Evolutionary conservation across 2,797 vertebrate species (phyloP), one percentile per base, ranked within the genome.

Genomic region (Taenioides sp.): DNA sequence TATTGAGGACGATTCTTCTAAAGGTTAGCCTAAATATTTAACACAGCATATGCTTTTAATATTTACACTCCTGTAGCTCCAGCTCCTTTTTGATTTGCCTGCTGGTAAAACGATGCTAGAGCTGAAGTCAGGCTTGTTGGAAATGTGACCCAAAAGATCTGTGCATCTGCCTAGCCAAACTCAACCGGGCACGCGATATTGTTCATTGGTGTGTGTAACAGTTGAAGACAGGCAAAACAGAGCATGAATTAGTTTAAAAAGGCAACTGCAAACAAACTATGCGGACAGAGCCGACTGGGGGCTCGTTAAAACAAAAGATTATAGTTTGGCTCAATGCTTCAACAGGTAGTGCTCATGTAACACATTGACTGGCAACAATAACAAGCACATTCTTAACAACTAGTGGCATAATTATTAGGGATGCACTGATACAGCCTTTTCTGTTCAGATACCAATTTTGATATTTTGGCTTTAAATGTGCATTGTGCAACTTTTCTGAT

Each of bases 1-100:
- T 16, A 99, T 99, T 61, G 98, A 99, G 84, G 97, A 99, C 61
- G 98, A 99, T 80, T 97, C 96, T 20, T 95, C 95, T 70, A 99
- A 99, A 98, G 98, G 98, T 99, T 50, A 50, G 64, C 27, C 16
- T 47, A 65, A 65, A 65, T 65, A 65, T 65, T 65, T 50, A 49
- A 65, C 63, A 65, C 40, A 0, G 7, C 14, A 49, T 54, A 31
- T 67, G 23, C 28, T 54, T 65, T 50, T 52, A 34, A 54, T 67
- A 52, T 54, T 67, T 54, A 67, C 18, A 54, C 28, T 34, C 2
- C 47, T 22, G 25, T 54, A 54, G 2, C 31, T n/a, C n/a, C 10
- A 23, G 50, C 27, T 67, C 10, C 12, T 50, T 79, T 58, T 61
- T 58, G 17, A 65, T 11, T 10, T 61, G 28, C 18, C 59, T 55